phyloP scores from a whole-genome alignment of 1,140 invertebrate genomes.

The Leptinotarsa lineolata region DNA sequence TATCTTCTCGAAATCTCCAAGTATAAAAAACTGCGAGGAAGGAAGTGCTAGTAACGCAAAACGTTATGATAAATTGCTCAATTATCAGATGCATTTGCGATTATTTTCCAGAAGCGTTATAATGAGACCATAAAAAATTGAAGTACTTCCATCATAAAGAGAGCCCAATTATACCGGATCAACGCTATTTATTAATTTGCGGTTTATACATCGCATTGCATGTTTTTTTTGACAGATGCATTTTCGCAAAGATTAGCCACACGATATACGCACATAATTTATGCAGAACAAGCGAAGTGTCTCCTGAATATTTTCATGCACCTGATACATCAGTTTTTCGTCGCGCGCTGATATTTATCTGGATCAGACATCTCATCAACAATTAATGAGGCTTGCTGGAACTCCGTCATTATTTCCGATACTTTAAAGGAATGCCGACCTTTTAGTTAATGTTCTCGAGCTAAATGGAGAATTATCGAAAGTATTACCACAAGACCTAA shows the following conservation, averaged over 20 bases:
- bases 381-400: not conserved
- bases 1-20: too few species aligned
- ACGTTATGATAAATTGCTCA: too few species aligned
- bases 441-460: not conserved
- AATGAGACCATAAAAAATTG: too few species aligned
- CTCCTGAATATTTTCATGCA: constrained; percentile 7
- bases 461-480: not conserved
- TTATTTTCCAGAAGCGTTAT: too few species aligned
- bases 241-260: not conserved
- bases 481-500: too few species aligned
- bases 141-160: not conserved
- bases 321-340: constrained; percentile 15
- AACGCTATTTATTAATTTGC: not conserved
- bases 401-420: not conserved
- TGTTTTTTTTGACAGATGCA: constrained; percentile 18
- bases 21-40: too few species aligned
- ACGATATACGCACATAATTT: not conserved
- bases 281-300: not conserved
- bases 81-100: too few species aligned
- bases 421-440: not conserved
- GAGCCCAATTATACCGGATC: not conserved
- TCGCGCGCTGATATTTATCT: not conserved
- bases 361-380: not conserved
- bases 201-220: not conserved
- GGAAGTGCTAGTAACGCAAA: too few species aligned